phyloP scores from a whole-genome alignment of 2,797 vertebrate genomes.

The Austrolebias charrua region DNA sequence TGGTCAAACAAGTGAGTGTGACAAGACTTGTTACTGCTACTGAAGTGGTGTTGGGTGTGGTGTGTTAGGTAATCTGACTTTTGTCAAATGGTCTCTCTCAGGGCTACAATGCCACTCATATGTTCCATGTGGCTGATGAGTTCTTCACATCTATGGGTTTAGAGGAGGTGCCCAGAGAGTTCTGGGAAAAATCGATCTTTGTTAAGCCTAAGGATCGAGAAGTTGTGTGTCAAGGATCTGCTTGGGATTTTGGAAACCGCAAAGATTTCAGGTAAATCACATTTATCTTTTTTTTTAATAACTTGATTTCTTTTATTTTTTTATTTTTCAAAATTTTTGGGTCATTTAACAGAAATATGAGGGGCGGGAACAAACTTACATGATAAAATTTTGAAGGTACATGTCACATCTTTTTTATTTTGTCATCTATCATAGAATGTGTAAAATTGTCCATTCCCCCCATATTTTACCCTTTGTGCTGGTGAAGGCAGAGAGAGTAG shows the following conservation, averaged over 20 bases:
- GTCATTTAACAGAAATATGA: too few species aligned
- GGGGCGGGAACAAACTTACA: too few species aligned
- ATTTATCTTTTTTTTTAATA: not conserved
- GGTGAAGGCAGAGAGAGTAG: not conserved
- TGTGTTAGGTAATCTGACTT: not conserved
- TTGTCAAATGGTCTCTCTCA: conserved; percentile 52
- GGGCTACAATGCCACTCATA: conserved; percentile 87
- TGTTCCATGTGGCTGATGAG: conserved; percentile 90
- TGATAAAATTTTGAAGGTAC: too few species aligned
- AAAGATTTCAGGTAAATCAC: conserved; percentile 91
- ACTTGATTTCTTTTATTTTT: too few species aligned
- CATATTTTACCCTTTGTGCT: not conserved
- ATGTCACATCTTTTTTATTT: not conserved
- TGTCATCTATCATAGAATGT: not conserved
- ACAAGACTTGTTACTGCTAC: not conserved
- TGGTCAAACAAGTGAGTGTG: conserved; percentile 83
- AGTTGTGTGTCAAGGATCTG: conserved; percentile 95
- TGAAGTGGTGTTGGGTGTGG: not conserved
- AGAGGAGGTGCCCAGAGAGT: conserved; percentile 85
- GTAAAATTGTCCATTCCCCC: not conserved
- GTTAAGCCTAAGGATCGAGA: conserved; percentile 88
- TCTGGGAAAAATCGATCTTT: conserved; percentile 92
- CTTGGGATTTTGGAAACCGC: conserved; percentile 98
- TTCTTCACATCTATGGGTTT: conserved; percentile 93
- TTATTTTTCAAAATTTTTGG: too few species aligned